These are phyloP conservation scores for Bedellia somnulentella DNA, from an alignment of 2,888 invertebrate genomes.

Conservation along the genomic window DNA sequence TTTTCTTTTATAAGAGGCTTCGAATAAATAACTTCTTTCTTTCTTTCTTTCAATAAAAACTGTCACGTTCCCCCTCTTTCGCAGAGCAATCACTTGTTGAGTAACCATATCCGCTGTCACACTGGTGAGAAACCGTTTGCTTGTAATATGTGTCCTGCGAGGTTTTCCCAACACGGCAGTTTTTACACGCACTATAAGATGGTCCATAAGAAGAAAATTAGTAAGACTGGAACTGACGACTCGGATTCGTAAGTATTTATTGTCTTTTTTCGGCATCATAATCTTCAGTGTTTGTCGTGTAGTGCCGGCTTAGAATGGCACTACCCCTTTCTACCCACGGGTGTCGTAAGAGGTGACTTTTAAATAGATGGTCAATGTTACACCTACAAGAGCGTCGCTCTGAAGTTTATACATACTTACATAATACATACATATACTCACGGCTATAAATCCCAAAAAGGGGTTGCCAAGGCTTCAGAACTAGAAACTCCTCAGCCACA, in stretches of 20 bases:
- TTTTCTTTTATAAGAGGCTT: too few relatives aligned
- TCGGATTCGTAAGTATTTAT: neutral
- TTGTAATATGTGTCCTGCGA: conserved; percentile 22
- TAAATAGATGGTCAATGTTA: neutral
- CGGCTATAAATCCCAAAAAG: too few relatives aligned
- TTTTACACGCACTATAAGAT: conserved; percentile 35
- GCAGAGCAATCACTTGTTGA: conserved; percentile 31
- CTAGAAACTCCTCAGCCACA: too few relatives aligned
- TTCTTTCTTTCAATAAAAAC: too few relatives aligned
- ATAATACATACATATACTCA: too few relatives aligned
- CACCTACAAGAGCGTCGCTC: neutral
- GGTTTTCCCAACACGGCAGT: conserved; percentile 33
- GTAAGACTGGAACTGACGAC: neutral
- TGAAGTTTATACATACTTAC: neutral
- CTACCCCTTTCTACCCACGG: too few relatives aligned
- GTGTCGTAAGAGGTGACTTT: too few relatives aligned
- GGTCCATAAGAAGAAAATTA: conserved; percentile 16
- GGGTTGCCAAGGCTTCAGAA: too few relatives aligned
- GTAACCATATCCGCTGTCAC: conserved; percentile 32
- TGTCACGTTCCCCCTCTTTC: too few relatives aligned
- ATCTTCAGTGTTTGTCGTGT: neutral
- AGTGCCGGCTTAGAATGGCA: too few relatives aligned
- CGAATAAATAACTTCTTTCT: too few relatives aligned
- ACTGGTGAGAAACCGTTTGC: conserved; percentile 30
- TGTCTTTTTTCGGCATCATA: neutral